phyloP scores from a whole-genome alignment of 2,888 invertebrate genomes.

The Ormyrus thymus region DNA sequence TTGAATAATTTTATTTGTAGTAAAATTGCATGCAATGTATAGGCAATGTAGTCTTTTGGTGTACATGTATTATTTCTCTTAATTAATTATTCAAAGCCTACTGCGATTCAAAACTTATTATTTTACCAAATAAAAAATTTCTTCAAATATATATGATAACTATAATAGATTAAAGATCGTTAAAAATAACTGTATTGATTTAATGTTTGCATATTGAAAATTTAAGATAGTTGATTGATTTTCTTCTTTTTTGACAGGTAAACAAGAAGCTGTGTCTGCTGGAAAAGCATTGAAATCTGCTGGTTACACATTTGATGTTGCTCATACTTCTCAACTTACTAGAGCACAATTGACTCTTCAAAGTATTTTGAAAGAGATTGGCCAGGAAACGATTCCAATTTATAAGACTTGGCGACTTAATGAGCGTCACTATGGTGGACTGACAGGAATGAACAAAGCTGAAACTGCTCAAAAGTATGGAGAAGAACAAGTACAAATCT shows the following conservation, averaged over 20 bases:
- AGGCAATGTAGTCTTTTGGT: not conserved
- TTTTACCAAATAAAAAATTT: no score
- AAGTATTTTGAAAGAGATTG: slow-evolving; percentile 81
- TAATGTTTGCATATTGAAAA: no score
- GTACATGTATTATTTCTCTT: no score
- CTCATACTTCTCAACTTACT: slow-evolving; percentile 87
- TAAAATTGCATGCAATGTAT: not conserved
- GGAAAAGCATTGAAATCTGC: slow-evolving; percentile 84
- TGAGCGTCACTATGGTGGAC: slow-evolving; percentile 91
- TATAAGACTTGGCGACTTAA: slow-evolving; percentile 89
- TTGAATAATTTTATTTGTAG: not conserved
- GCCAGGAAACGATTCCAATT: slow-evolving; percentile 82
- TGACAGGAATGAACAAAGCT: slow-evolving; percentile 90
- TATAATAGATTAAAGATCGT: no score
- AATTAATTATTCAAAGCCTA: no score
- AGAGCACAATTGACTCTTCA: slow-evolving; percentile 86
- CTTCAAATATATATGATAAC: no score
- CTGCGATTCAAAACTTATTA: no score
- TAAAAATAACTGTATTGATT: no score
- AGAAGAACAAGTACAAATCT: slow-evolving; percentile 89
- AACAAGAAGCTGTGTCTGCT: slow-evolving; percentile 82
- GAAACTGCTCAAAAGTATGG: slow-evolving; percentile 91
- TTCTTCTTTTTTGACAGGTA: slow-evolving; percentile 75
- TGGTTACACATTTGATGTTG: slow-evolving; percentile 84
- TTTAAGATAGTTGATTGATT: no score